Percentiles rank a stretch among this genome's conserved stretches.
Evolutionary conservation across 2,797 vertebrate species (phyloP).

Genomic region (Diceros bicornis): DNA sequence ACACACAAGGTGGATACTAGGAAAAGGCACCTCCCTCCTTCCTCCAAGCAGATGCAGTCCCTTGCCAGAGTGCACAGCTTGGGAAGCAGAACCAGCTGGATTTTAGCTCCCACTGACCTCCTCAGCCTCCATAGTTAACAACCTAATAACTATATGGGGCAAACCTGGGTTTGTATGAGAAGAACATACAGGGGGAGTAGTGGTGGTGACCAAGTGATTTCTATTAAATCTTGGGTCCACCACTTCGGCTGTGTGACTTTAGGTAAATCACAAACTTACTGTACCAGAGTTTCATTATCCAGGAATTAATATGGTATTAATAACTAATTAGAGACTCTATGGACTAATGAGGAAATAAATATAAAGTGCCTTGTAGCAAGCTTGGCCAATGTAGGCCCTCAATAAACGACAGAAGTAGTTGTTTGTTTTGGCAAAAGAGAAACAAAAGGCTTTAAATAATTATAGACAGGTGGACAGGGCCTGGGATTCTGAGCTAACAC

Average conservation of each 20-base stretch:
- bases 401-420: not conserved
- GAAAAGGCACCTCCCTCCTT: not conserved
- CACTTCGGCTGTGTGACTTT: not conserved
- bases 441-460: not conserved
- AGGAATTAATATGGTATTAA: not conserved
- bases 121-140: not conserved
- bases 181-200: not conserved
- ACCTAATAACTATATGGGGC: not conserved
- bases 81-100: not conserved
- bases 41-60: not conserved
- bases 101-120: not conserved
- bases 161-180: not conserved
- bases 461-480: not conserved
- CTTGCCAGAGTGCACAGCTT: not conserved
- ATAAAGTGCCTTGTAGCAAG: not conserved
- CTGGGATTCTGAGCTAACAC: not conserved
- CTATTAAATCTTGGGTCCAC: not conserved
- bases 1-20: not conserved
- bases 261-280: not conserved
- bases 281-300: not conserved
- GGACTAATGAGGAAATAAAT: slow-evolving; percentile 7
- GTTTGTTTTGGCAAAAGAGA: not conserved
- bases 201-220: not conserved
- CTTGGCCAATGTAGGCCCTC: not conserved
- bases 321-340: not conserved